Evolutionary conservation across 2,113 vertebrate genomes (phyloP).

Genomic region (Periophthalmus modestus): DNA sequence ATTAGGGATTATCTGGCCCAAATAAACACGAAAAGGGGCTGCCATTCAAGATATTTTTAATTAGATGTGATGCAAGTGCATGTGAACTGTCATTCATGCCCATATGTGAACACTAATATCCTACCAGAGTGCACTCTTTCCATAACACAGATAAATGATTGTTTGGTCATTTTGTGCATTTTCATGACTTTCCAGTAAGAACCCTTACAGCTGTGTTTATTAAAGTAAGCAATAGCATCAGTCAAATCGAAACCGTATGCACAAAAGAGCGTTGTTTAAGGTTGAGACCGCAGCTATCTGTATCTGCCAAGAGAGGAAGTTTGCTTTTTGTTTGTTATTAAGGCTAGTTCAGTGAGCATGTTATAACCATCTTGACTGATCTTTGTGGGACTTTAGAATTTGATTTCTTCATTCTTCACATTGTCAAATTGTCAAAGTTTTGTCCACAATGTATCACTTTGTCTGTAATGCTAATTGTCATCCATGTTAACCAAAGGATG

Average conservation of each 20-base stretch:
- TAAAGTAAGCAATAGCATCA: constrained; percentile 15
- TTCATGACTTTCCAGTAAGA: constrained; percentile 23
- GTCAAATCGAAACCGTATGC: constrained; percentile 7
- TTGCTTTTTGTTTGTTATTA: constrained; percentile 17
- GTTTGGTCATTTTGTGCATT: constrained; percentile 34
- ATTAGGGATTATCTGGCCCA: constrained; percentile 53
- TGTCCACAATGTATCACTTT: not conserved
- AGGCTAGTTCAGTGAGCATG: constrained; percentile 12
- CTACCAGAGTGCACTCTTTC: too few species aligned
- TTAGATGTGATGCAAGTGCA: constrained; percentile 44
- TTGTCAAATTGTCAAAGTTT: constrained; percentile 1
- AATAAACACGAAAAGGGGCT: constrained; percentile 77
- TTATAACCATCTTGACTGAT: constrained; percentile 24
- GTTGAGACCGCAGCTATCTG: constrained; percentile 19
- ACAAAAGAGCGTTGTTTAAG: constrained; percentile 11
- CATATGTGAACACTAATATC: constrained; percentile 66
- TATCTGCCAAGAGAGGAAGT: constrained; percentile 18
- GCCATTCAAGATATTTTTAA: constrained; percentile 49
- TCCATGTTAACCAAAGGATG: not conserved
- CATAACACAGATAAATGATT: constrained; percentile 15
- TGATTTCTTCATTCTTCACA: not conserved
- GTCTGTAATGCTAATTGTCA: not conserved
- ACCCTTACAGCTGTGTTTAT: constrained; percentile 46
- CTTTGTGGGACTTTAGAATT: not conserved
- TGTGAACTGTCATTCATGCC: constrained; percentile 48